Evolutionary conservation across 1,140 invertebrate genomes (phyloP).

Genomic region (Akabosia matsudoensis): DNA sequence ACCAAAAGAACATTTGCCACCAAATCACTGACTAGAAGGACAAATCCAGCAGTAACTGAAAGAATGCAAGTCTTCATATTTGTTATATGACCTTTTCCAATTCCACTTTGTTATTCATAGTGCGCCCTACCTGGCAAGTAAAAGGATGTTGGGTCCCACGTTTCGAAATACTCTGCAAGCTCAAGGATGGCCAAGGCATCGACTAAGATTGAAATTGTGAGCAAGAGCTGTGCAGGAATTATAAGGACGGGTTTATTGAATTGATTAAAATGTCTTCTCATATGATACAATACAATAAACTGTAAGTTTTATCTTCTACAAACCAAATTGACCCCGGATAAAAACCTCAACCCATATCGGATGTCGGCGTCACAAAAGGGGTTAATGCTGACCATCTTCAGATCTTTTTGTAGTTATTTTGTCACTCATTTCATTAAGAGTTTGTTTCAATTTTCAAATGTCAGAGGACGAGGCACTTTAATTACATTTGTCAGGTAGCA

Average conservation of each 20-base stretch:
- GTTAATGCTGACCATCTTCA: neutral
- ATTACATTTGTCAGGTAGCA: too few relatives aligned
- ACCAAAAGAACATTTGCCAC: neutral
- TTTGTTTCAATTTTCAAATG: too few relatives aligned
- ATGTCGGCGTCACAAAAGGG: constrained; percentile 15
- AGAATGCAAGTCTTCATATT: neutral
- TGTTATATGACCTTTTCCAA: too few relatives aligned
- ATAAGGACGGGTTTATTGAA: too few relatives aligned
- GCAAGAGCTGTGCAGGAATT: neutral
- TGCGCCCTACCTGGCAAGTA: neutral
- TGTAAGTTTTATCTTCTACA: neutral
- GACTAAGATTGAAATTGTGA: neutral
- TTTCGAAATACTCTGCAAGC: neutral
- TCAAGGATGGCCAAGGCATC: neutral
- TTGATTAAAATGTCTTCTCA: too few relatives aligned
- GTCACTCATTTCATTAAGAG: too few relatives aligned
- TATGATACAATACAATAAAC: neutral
- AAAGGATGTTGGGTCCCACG: neutral
- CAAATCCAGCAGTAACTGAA: neutral
- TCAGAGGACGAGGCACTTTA: too few relatives aligned
- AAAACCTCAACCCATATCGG: constrained; percentile 5
- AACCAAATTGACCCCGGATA: constrained; percentile 3
- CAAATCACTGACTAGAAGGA: neutral
- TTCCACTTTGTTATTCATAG: too few relatives aligned
- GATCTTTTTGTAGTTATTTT: too few relatives aligned